A percentile compares a stretch with the other conserved stretches of the same genome.
Conservation (phyloP, 1,140 invertebrate species). For the Manduca sexta region DNA sequence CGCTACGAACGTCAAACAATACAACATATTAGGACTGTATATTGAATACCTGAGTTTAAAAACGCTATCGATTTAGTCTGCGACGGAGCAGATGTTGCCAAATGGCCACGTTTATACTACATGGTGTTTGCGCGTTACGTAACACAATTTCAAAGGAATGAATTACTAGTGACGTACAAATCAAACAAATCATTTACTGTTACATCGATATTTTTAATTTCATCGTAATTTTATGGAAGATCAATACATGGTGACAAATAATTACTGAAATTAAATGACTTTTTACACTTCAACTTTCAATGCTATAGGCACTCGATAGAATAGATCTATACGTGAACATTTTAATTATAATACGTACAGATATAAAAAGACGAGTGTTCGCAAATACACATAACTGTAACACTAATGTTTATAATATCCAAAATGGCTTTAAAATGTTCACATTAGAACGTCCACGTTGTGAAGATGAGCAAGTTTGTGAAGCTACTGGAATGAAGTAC, state of each 20-base stretch:
- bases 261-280: conserved; percentile 69
- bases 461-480: conserved; percentile 46
- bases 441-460: conserved; percentile 51
- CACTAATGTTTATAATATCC: conserved; percentile 59
- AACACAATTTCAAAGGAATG: neutral
- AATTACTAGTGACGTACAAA: conserved; percentile 16
- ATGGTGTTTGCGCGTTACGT: neutral
- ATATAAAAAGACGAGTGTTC: conserved; percentile 61
- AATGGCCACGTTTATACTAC: conserved; percentile 5
- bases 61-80: conserved; percentile 2
- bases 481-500: conserved; percentile 62
- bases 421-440: conserved; percentile 63
- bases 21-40: conserved; percentile 3
- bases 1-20: conserved; percentile 23
- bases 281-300: conserved; percentile 70
- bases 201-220: conserved; percentile 73
- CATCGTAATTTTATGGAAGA: conserved; percentile 73
- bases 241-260: conserved; percentile 72
- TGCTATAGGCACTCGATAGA: conserved; percentile 72
- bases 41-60: neutral
- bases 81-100: conserved; percentile 10
- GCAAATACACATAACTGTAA: conserved; percentile 57
- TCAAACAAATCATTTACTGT: conserved; percentile 61
- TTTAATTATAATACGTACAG: conserved; percentile 59
- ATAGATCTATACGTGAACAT: conserved; percentile 70